Evolutionary conservation across 1,140 invertebrate genomes (phyloP).

Genomic region (Cherax destructor): DNA sequence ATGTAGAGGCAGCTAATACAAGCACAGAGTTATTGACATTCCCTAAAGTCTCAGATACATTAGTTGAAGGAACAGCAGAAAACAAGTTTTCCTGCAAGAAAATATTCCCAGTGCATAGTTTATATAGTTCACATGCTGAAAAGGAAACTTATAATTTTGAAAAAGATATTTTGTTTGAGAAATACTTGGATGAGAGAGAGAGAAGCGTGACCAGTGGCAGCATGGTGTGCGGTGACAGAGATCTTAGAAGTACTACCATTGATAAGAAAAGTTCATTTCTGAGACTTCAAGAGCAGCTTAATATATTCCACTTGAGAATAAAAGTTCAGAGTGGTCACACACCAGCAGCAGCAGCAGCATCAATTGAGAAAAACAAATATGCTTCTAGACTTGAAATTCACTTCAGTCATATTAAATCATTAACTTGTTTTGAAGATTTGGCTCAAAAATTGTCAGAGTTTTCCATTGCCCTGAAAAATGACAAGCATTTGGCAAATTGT

Average conservation of each 20-base stretch:
- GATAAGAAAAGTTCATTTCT: background rate
- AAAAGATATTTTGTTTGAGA: background rate
- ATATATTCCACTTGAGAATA: constrained; percentile 19
- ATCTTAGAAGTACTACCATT: background rate
- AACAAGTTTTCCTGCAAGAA: background rate
- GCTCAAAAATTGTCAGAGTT: constrained; percentile 5
- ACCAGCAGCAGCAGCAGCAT: background rate
- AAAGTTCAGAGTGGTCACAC: constrained; percentile 1
- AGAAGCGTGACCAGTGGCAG: background rate
- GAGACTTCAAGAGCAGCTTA: constrained; percentile 11
- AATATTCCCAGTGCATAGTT: background rate
- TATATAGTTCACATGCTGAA: background rate
- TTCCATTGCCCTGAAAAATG: background rate
- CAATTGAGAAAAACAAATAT: background rate
- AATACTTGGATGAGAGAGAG: background rate
- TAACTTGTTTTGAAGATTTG: background rate
- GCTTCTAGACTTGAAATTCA: constrained; percentile 8
- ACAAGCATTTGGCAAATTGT: background rate
- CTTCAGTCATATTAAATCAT: background rate
- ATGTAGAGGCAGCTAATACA: background rate
- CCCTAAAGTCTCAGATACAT: background rate
- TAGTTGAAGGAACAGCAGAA: background rate
- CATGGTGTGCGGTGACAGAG: background rate
- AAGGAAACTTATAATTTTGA: background rate
- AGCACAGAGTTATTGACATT: background rate